Percentiles rank a stretch among this genome's conserved stretches.
Evolutionary conservation across 2,797 vertebrate genomes (phyloP).

Genomic region (Sebastes nivosus): DNA sequence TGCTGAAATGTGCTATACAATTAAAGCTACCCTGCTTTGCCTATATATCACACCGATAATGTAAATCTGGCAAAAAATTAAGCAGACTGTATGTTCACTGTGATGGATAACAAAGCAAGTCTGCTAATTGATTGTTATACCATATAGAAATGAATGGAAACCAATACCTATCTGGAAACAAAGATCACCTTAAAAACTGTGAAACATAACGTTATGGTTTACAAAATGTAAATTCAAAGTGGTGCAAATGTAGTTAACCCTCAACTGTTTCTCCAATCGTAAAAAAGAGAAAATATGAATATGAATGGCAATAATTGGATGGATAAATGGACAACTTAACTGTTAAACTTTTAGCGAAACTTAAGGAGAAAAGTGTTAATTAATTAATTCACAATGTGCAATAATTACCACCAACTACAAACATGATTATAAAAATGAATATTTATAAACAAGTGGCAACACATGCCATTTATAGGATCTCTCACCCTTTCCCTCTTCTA

Average conservation of each 20-base stretch:
- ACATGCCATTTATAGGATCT: conserved; percentile 14
- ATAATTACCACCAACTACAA: conserved; percentile 11
- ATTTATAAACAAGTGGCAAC: conserved; percentile 13
- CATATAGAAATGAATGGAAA: neutral
- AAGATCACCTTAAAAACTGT: neutral
- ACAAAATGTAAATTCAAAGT: neutral
- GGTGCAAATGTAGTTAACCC: neutral
- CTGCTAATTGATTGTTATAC: neutral
- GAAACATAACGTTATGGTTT: neutral
- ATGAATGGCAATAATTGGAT: neutral
- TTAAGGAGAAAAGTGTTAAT: neutral
- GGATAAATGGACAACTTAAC: neutral
- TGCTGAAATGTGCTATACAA: too few relatives aligned
- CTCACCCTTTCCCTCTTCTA: conserved; percentile 8
- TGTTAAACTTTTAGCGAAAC: neutral
- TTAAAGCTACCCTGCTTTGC: too few relatives aligned
- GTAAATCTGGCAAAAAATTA: neutral
- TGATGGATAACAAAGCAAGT: neutral
- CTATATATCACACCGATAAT: too few relatives aligned
- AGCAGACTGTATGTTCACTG: neutral
- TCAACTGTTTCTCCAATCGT: neutral
- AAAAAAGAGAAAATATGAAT: neutral
- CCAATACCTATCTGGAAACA: neutral
- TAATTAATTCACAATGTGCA: neutral
- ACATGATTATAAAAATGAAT: conserved; percentile 27